Percentiles rank a stretch among this genome's conserved stretches.
Evolutionary conservation across 2,113 vertebrate species (phyloP).

Genomic region (Phycodurus eques): DNA sequence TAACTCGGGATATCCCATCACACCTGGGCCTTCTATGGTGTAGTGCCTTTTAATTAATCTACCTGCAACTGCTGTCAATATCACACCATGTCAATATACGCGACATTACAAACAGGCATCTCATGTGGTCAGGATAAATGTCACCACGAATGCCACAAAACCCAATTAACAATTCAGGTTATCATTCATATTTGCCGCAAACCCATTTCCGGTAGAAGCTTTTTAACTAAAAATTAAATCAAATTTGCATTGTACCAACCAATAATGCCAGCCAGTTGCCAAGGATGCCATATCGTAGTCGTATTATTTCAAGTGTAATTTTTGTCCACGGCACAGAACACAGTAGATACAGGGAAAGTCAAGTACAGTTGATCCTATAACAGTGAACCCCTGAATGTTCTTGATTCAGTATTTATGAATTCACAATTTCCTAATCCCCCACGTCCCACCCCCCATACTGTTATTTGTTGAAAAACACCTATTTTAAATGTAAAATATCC

Average conservation of each 20-base stretch:
- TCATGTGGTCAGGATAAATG: not conserved
- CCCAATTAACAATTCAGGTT: not conserved
- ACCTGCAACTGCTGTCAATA: not conserved
- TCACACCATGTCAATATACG: not conserved
- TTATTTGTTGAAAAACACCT: too few species aligned
- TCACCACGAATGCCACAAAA: not conserved
- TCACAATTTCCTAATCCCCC: too few species aligned
- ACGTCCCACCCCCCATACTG: too few species aligned
- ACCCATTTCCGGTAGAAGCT: too few species aligned
- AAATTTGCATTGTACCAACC: not conserved
- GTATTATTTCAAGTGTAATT: not conserved
- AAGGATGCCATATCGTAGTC: not conserved
- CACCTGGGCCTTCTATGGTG: not conserved
- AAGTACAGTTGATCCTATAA: too few species aligned
- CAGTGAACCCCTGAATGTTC: too few species aligned
- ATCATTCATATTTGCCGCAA: not conserved
- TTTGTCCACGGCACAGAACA: not conserved
- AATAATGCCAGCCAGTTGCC: not conserved
- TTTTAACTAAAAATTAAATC: not conserved
- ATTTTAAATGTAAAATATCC: too few species aligned
- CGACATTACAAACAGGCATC: not conserved
- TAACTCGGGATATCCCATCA: not conserved
- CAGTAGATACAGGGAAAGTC: too few species aligned
- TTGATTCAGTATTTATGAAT: too few species aligned
- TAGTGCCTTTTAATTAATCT: not conserved